Evolutionary conservation across 1,140 invertebrate genomes (phyloP), one percentile per base, ranked within the genome.

Genomic region (Aphidius ervi): DNA sequence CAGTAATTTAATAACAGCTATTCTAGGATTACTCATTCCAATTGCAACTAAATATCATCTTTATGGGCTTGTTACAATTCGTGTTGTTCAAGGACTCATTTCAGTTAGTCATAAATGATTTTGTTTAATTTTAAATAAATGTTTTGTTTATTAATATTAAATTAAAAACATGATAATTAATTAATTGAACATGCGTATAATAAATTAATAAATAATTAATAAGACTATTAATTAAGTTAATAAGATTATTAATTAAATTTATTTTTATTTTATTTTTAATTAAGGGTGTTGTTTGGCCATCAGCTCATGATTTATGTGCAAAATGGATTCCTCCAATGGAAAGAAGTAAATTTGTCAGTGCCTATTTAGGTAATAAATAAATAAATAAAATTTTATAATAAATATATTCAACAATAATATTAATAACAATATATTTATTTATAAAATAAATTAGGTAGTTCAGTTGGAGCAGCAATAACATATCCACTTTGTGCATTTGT

Each of bases 271-370:
- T n/a, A n/a, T n/a, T n/a, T n/a, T n/a, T n/a, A n/a, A n/a, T n/a
- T n/a, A n/a, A 93, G 91, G 92, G 92, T 39, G 84, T 92, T 46
- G 82, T 86, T 5, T 93, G 90, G 86, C 93, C 93, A 7, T 84
- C 90, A 3, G 90, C 91, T 81, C 91, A 94, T 77, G 82, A 87
- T 48, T 82, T 94, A 75, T 87, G 90, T 10, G 88, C 89, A 0
- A 86, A 88, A 69, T 95, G 93, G 93, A 88, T 92, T 56, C 91
- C 91, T 5, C 86, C 87, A 0, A 83, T 87, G 58, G 92, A 94
- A 72, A 83, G 91, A 52, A 91, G 88, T 69, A 87, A 85, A 78
- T 87, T 90, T 63, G 82, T 86, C 4, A 87, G 86, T 41, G 82
- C 88, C 23, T 90, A 88, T 72, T 74, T 89, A 68, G 88, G 88